Evolutionary conservation across 2,888 invertebrate species (phyloP).

Genomic region (Stenodera caucasica): DNA sequence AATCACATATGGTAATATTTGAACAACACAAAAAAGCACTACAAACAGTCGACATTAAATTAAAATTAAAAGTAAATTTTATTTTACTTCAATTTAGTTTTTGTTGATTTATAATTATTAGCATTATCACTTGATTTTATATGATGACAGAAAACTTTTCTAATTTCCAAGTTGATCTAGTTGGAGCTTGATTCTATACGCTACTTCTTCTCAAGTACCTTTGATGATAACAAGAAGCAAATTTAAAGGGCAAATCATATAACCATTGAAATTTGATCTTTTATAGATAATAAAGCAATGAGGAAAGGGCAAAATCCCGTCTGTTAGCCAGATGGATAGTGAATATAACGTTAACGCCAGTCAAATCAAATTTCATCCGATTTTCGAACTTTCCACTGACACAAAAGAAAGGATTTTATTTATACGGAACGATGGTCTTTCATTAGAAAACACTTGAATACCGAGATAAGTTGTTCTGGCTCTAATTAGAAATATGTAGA

Average conservation of each 20-base stretch:
- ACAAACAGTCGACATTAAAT: not conserved
- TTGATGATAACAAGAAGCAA: not conserved
- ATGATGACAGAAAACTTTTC: conserved; percentile 15
- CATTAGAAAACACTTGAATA: no score
- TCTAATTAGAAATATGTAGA: not conserved
- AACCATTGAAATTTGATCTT: conserved; percentile 20
- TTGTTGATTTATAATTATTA: not conserved
- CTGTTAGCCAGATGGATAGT: conserved; percentile 4
- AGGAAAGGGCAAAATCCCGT: conserved; percentile 7
- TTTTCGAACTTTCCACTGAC: not conserved
- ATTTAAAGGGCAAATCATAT: conserved; percentile 5
- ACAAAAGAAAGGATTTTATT: not conserved
- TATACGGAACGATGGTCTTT: no score
- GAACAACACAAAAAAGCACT: not conserved
- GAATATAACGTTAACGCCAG: not conserved
- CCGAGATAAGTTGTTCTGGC: no score
- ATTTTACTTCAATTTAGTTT: not conserved
- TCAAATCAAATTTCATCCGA: not conserved
- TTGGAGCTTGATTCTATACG: no score
- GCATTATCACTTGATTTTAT: not conserved
- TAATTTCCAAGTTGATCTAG: conserved; percentile 14
- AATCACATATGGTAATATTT: conserved; percentile 15
- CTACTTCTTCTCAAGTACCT: conserved; percentile 9
- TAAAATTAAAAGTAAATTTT: not conserved
- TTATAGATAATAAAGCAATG: conserved; percentile 16